Evolutionary conservation across 1,140 invertebrate genomes (phyloP), one percentile per base, ranked within the genome.

Genomic region (Triops longicaudatus): DNA sequence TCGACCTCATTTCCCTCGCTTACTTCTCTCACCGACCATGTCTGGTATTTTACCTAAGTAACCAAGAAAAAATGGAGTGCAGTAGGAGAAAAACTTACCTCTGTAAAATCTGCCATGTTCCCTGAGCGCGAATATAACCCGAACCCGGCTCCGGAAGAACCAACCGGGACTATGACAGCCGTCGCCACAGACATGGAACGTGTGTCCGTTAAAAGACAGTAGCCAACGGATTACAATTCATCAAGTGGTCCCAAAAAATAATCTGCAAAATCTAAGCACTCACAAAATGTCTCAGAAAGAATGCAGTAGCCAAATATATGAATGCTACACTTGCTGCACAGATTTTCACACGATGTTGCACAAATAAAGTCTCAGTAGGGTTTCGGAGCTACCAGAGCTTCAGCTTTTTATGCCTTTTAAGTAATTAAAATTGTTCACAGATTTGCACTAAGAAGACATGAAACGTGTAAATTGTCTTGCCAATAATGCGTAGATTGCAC

Each of bases 101-200:
- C 50, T 17, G 50, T 63, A 63, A 63, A 63, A 63, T 63, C 50
- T 63, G 50, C 50, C 50, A 63, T 63, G 50, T 17, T 63, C 14
- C 14, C 50, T 14, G 50, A 63, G 50, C 50, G 50, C 11, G 50
- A 17, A 14, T 63, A 63, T 63, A 63, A 63, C 50, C 50, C 50
- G 3, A 63, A 22, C 50, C 50, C 50, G 50, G 50, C 50, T 63
- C 50, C 50, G 50, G 50, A 63, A 63, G 50, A 63, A 63, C 50
- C 50, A 6, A 63, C 50, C 50, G 50, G 50, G 50, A 63, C 50
- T 63, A 63, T 63, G 50, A 63, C 50, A 63, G 50, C 50, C 50
- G 50, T 63, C 50, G 50, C 50, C 22, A 63, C 50, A 63, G 50
- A 63, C 50, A 63, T 63, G 14, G 50, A 63, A 63, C 50, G 50